phyloP scores from a whole-genome alignment of 2,888 invertebrate genomes.

The Baronia brevicornis region DNA sequence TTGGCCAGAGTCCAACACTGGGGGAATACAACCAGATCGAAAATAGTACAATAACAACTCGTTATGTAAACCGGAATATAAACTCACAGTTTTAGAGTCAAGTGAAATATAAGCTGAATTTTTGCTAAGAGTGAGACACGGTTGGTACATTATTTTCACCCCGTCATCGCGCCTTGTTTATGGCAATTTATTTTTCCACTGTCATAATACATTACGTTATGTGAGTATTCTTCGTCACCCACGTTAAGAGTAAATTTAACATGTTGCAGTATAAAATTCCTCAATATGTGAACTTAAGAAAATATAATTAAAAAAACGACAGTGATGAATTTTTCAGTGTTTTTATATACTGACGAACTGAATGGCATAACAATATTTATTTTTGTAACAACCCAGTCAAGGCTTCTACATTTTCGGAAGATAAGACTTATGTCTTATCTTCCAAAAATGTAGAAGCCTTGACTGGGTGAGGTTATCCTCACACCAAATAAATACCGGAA shows the following conservation, averaged over 20 bases:
- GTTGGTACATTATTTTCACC: constrained; percentile 5
- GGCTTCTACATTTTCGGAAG: no score
- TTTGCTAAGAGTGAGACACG: no score
- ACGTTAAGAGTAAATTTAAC: constrained; percentile 3
- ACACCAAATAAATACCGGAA: no score
- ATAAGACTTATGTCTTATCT: no score
- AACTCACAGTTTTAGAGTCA: neutral
- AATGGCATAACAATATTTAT: no score
- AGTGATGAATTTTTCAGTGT: neutral
- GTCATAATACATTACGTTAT: constrained; percentile 9
- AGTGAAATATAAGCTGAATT: constrained; percentile 4
- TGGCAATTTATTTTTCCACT: constrained; percentile 10
- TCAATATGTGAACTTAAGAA: no score
- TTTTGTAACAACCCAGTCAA: no score
- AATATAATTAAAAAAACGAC: neutral
- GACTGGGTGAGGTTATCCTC: no score
- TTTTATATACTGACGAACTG: no score
- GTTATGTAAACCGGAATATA: no score
- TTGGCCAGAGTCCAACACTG: constrained; percentile 20
- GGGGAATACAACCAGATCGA: constrained; percentile 20
- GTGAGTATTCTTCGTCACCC: constrained; percentile 1
- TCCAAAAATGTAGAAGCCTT: no score
- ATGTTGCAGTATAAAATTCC: constrained; percentile 1
- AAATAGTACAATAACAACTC: constrained; percentile 15
- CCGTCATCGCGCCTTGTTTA: constrained; percentile 7